A percentile compares a stretch with the other conserved stretches of the same genome.
Evolutionary conservation across 2,888 invertebrate genomes (phyloP).

Genomic region (Cenopis cana): DNA sequence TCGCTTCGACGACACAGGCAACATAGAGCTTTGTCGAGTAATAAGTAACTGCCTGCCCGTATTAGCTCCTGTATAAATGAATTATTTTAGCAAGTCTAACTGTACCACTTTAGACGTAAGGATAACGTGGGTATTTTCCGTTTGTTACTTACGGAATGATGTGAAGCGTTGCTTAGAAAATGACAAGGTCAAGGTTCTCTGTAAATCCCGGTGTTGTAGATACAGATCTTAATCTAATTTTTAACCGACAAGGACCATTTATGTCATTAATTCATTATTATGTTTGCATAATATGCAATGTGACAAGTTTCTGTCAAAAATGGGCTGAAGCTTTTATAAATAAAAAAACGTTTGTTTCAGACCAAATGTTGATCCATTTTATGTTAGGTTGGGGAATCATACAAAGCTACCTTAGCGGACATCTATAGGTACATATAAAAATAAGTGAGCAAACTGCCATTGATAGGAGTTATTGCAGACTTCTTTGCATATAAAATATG

Average conservation of each 20-base stretch:
- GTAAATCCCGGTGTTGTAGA: neutral
- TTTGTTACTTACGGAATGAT: neutral
- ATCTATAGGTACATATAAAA: too few species aligned
- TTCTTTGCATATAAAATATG: too few species aligned
- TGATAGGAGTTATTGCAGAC: too few species aligned
- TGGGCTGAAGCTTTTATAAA: too few species aligned
- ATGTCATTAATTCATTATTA: too few species aligned
- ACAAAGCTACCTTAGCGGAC: too few species aligned
- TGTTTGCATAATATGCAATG: too few species aligned
- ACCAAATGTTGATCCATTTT: too few species aligned
- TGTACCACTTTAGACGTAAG: neutral
- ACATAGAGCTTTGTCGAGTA: neutral
- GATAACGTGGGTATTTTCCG: neutral
- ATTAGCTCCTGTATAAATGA: slow-evolving; percentile 1
- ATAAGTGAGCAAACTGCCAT: too few species aligned
- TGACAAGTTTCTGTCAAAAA: too few species aligned
- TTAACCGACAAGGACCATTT: neutral
- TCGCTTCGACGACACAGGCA: slow-evolving; percentile 21
- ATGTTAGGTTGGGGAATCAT: too few species aligned
- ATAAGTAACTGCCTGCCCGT: neutral
- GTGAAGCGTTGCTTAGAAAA: neutral
- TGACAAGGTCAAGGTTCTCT: neutral
- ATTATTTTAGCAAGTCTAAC: neutral
- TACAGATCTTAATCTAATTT: slow-evolving; percentile 11
- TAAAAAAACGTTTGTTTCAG: too few species aligned